Base-by-base conservation (phyloP, 1,140 invertebrate genomes). In the Sycophila sp. region DNA sequence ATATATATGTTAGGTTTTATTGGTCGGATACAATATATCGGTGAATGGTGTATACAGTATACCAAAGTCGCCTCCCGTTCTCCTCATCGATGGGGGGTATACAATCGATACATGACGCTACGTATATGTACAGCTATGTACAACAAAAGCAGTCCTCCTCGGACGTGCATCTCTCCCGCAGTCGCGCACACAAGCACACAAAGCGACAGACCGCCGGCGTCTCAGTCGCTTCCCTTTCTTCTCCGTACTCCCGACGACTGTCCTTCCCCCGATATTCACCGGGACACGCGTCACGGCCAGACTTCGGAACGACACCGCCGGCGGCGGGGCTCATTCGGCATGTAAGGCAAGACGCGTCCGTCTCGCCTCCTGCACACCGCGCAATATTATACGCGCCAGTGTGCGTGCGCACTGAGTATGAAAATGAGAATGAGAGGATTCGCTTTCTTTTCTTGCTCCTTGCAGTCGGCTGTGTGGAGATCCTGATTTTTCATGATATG, bases 101-200 rank as follows among this genome's bases (percentile, higher is more conserved):
- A 78, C 73, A 80, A 77, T 80, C 77, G 74, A 80, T 73, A 76
- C 40, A 30, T 30, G 38, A 17, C 4, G 4, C 38, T 73, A 65
- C 71, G 49, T 74, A 65, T 83, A 83, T 83, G 67, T 84, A 85
- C 82, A 85, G 70, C 38, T 85, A 84, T 85, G 71, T 84, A 84
- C 82, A 84, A 30, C 40, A 30, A 65, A 55, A 65, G 63, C 47
- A 19, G 34, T 30, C 6, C 11, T n/a, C 7, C 22, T 22, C 26
- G 22, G 11, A 53, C 38, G 17, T 56, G 38, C 17, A 24, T n/a
- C 10, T 47, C 42, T 47, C 17, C 8, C 40, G n/a, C 40, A 28
- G 26, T 13, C 51, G 2, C 22, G n/a, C 1, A 55, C 15, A 6
- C n/a, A 22, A 19, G 15, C 28, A 8, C 2, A 55, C 1, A 19